phyloP scores from a whole-genome alignment of 1,140 invertebrate species.

The Drosophila lacteicornis region DNA sequence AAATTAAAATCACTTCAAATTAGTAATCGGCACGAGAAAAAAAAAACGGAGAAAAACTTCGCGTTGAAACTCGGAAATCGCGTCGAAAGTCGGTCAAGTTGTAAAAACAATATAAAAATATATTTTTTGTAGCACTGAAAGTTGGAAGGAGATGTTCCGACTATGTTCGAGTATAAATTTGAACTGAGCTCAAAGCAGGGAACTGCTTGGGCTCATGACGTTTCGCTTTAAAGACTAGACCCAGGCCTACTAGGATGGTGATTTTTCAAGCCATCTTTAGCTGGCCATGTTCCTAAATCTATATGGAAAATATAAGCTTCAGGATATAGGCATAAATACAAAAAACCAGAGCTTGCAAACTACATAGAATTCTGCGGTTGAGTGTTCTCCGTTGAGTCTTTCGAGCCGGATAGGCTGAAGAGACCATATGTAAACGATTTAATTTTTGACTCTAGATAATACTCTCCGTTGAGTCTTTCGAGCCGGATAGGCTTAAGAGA shows the following conservation, averaged over 20 bases:
- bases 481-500: no score
- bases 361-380: no score
- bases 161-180: constrained; percentile 49
- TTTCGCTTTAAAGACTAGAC: neutral
- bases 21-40: constrained; percentile 50
- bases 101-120: constrained; percentile 47
- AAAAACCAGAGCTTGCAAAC: no score
- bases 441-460: no score
- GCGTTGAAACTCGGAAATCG: constrained; percentile 35
- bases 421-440: no score
- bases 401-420: no score
- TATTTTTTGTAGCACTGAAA: constrained; percentile 36
- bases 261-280: neutral
- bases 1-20: constrained; percentile 56
- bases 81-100: constrained; percentile 36
- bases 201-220: neutral
- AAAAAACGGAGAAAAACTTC: constrained; percentile 19
- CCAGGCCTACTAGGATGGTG: constrained; percentile 12
- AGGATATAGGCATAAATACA: no score
- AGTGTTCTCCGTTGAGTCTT: no score
- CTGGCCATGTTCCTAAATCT: no score
- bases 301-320: no score
- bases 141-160: constrained; percentile 41
- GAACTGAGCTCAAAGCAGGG: constrained; percentile 37
- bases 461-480: no score